Evolutionary conservation across 2,888 invertebrate species (phyloP), one percentile per base, ranked within the genome.

Genomic region (Lomographa bimaculata): DNA sequence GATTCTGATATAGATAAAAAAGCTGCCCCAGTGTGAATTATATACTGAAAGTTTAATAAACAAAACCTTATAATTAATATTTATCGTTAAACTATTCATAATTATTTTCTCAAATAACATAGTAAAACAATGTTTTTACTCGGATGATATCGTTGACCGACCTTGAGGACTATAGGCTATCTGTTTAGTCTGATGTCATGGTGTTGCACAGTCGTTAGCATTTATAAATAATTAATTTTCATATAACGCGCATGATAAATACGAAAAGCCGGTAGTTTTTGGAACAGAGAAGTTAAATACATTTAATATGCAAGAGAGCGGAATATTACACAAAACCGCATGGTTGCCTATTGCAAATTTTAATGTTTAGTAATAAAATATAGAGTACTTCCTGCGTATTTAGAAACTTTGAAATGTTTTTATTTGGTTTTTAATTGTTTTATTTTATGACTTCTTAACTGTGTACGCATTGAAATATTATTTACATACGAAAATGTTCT

Each of bases 101-200:
- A 14, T 14, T 4, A 14, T 14, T 28, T 34, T 29, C 21, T 21
- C n/a, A n/a, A 33, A 18, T 30, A 32, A 27, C 7, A 25, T 32
- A 34, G 35, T 38, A 38, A 41, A 37, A 34, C 37, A 19, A 20
- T 32, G 36, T 43, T 36, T 43, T 35, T 35, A 23, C 27, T 32
- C 46, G 14, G 16, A 25, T 18, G 16, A 28, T 40, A 50, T 39
- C 32, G 32, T 40, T 41, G 43, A 28, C 35, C 41, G 46, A 46
- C 50, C 50, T 52, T 52, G 44, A 8, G 21, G 29, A 36, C 20
- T 10, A 23, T 37, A 39, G 35, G 12, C 14, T 26, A 20, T 21
- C 26, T 32, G 30, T 30, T 38, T 36, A 11, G 36, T 38, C 28
- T 47, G 45, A 42, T 37, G 37, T 42, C 46, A 46, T 27, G 37